Percentiles rank a stretch among this genome's conserved stretches.
phyloP scores from a whole-genome alignment of 1,140 invertebrate genomes.

The Maniola jurtina region DNA sequence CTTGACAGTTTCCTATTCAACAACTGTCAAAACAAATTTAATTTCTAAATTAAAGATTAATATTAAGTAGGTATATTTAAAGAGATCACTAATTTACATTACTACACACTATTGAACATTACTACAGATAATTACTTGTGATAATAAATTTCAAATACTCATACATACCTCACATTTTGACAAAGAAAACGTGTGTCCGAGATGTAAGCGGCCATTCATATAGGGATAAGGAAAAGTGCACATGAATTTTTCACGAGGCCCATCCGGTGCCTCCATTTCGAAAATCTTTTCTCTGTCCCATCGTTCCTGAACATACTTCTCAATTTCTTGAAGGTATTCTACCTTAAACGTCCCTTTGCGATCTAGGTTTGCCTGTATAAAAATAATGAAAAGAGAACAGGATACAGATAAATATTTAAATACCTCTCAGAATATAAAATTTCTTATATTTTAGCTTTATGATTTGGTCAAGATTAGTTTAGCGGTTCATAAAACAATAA shows the following conservation, averaged over 20 bases:
- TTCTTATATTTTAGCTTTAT: no score
- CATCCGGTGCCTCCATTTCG: slow-evolving; percentile 87
- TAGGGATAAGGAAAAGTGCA: slow-evolving; percentile 99
- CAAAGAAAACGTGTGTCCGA: slow-evolving; percentile 98
- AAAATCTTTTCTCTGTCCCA: slow-evolving; percentile 91
- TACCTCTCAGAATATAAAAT: no score
- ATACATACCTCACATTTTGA: slow-evolving; percentile 93
- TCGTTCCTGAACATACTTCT: slow-evolving; percentile 88
- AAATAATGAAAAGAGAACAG: neutral
- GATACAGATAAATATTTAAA: neutral
- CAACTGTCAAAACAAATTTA: no score
- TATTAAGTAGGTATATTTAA: no score
- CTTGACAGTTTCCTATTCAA: no score
- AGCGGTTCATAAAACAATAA: no score
- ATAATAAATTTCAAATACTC: no score
- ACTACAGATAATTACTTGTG: neutral
- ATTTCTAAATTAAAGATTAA: no score
- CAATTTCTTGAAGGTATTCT: slow-evolving; percentile 92
- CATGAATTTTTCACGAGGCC: slow-evolving; percentile 90
- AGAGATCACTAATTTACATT: neutral
- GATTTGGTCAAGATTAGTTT: no score
- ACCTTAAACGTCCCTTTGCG: slow-evolving; percentile 96
- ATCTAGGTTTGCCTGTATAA: slow-evolving; percentile 78
- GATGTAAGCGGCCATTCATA: slow-evolving; percentile 99
- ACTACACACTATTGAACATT: neutral